These are phyloP conservation scores for Arion vulgaris DNA, from an alignment of 1,140 invertebrate species.

Conservation along the genomic window DNA sequence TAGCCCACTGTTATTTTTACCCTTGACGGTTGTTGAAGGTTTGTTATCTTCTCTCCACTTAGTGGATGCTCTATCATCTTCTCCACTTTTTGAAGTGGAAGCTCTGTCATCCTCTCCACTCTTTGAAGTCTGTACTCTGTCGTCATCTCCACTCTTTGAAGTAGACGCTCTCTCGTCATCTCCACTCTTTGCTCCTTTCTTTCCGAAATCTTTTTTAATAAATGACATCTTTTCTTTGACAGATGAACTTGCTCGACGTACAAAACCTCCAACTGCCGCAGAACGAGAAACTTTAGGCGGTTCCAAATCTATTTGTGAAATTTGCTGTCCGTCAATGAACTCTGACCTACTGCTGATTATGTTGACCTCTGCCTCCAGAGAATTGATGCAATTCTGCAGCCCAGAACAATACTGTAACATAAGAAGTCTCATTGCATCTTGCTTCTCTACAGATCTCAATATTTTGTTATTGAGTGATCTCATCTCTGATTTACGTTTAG, in stretches of 20 bases:
- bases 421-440: slow-evolving; percentile 85
- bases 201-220: slow-evolving; percentile 34
- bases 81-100: slow-evolving; percentile 1
- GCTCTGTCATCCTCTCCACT: not conserved
- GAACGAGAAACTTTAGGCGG: not conserved
- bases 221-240: slow-evolving; percentile 36
- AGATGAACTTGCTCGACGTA: slow-evolving; percentile 20
- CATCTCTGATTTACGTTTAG: slow-evolving; percentile 17
- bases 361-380: slow-evolving; percentile 10
- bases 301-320: not conserved
- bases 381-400: slow-evolving; percentile 78
- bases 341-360: not conserved
- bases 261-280: slow-evolving; percentile 20
- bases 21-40: not conserved
- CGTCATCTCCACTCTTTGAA: not conserved
- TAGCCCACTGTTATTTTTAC: slow-evolving; percentile 1
- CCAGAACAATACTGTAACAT: slow-evolving; percentile 90
- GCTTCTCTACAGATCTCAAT: slow-evolving; percentile 81
- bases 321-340: not conserved
- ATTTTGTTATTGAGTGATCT: slow-evolving; percentile 71
- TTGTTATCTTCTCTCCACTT: not conserved
- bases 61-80: not conserved
- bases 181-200: not conserved
- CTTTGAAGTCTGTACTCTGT: not conserved
- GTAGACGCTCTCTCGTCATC: not conserved